A percentile compares a stretch with the other conserved stretches of the same genome.
Conservation (phyloP, 2,888 invertebrate species). For the Tillus elongatus region DNA sequence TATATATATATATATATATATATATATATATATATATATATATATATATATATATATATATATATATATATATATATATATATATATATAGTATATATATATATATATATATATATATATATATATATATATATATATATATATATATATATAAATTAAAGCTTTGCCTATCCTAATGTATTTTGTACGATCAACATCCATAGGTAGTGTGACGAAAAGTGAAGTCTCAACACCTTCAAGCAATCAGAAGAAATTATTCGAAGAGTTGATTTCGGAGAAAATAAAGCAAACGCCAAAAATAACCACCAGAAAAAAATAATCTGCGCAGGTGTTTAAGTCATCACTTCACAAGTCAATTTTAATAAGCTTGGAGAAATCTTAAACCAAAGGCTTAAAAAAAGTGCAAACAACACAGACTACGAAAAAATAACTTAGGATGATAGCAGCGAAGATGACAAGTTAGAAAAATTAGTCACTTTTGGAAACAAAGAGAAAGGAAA, state of each 20-base stretch:
- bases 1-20: too few species aligned
- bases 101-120: too few species aligned
- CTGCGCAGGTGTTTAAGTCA: constrained; percentile 4
- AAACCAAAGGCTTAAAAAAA: constrained; percentile 4
- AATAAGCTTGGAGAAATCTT: neutral
- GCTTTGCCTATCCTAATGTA: too few species aligned
- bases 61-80: too few species aligned
- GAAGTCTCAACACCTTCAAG: neutral
- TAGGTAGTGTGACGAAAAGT: neutral
- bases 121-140: too few species aligned
- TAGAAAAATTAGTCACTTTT: too few species aligned
- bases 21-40: too few species aligned
- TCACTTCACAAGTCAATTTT: constrained; percentile 5
- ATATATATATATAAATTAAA: too few species aligned
- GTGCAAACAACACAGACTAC: neutral
- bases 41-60: too few species aligned
- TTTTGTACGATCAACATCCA: constrained; percentile 6
- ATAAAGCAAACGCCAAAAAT: constrained; percentile 7
- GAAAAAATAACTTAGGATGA: constrained; percentile 1
- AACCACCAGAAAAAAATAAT: constrained; percentile 1
- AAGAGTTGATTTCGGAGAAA: constrained; percentile 6
- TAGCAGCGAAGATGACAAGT: neutral
- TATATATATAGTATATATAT: too few species aligned
- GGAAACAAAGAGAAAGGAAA: neutral
- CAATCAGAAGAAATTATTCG: neutral